Base-by-base conservation (phyloP, 2,797 vertebrate species). In the Podarcis lilfordi region DNA sequence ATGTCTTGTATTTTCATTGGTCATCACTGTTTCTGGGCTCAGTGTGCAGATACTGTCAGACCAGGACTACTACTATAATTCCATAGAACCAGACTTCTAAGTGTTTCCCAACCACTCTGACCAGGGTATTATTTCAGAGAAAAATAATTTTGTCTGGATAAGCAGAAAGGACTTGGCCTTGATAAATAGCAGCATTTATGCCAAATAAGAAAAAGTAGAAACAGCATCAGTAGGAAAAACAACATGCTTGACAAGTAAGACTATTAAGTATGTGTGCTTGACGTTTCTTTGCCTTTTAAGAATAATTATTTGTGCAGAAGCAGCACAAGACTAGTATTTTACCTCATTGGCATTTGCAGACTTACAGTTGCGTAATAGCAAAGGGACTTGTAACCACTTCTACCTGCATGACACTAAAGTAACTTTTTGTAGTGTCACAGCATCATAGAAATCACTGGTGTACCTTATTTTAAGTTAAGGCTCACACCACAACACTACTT, bases 1-100 rank as follows among this genome's bases (percentile, higher is more conserved):
- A 92, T 91, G 90, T 91, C 91, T 55, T 84, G 27, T 85, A 85
- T 84, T 81, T 74, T 66, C 37, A 27, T n/a, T 59, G 4, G 45
- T 88, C 90, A 92, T 91, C 89, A 86, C 1, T 0, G 37, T 79
- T 89, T 75, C 82, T 11, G 1, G 82, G 27, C 15, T 45, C 87
- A 55, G 66, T 84, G 15, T 3, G 0, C n/a, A 74, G 15, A 21
- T 0, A n/a, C 61, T 15, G 71, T 55, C 4, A 1, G 66, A 35
- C 45, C 68, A 77, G 32, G 11, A 66, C 45, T 83, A 66, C 74
- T 35, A 59, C 29, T 85, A 45, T n/a, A 85, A 85, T 35, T 74
- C 8, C 15, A 45, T 29, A 29, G 6, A 66, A 76, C 35, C 74
- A n/a, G 27, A 64, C 50, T 37, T 85, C n/a, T 4, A 8, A 64